Evolutionary conservation across 1,140 invertebrate genomes (phyloP), one percentile per base, ranked within the genome.

Genomic region (Globodera rostochiensis): DNA sequence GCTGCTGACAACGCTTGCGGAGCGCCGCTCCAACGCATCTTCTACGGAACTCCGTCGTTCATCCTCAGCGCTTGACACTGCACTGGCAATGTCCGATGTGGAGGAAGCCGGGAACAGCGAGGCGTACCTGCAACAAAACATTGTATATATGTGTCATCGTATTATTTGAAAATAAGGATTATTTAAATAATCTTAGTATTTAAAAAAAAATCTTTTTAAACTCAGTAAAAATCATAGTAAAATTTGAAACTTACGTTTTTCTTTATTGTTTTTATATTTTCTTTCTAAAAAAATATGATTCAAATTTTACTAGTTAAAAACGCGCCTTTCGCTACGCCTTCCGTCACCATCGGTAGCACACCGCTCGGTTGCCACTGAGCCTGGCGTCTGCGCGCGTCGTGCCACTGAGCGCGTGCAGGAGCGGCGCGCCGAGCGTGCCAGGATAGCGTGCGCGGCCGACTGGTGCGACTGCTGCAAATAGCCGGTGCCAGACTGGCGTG

Each of bases 401-500:
- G 64, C 57, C 57, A 15, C 1, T 64, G 57, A 13, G 11, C 57
- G 57, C 13, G 57, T 64, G 57, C 57, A 64, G 57, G 57, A 64
- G 19, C 57, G 57, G 57, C 57, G 57, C 19, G 57, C 57, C 57
- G 57, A 64, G 13, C 57, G 13, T 11, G 57, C 57, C 57, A 64
- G 19, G 57, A 64, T 64, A 15, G 57, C 57, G 19, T 49, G 69
- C 19, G 75, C 57, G 46, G 75, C 75, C 53, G 69, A 70, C 75
- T 67, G 69, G 19, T 64, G 57, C 57, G 57, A 64, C 64, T 47
- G 57, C 36, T 80, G 78, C 21, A 50, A 47, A 25, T 73, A 67
- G 67, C 70, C 70, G 73, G 71, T 80, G 36, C 53, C 36, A 4
- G 74, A 79, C 25, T 81, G 50, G 21, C 74, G 66, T 46, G 50